Percentiles rank a stretch among this genome's conserved stretches.
phyloP scores from a whole-genome alignment of 1,140 invertebrate genomes.

The Bombus cullumanus region DNA sequence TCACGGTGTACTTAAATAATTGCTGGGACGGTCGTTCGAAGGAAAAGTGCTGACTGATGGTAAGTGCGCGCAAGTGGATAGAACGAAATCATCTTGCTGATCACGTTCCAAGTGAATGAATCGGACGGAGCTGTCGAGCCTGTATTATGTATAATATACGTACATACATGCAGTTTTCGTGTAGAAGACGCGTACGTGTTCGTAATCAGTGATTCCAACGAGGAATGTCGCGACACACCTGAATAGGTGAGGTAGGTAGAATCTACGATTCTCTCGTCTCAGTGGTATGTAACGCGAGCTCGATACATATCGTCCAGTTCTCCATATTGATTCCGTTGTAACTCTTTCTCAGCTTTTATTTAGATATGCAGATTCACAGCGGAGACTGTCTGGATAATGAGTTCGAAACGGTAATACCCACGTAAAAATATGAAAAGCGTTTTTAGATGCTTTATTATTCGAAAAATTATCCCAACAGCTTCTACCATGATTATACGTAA shows the following conservation, averaged over 20 bases:
- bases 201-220: conserved; percentile 15
- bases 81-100: conserved; percentile 39
- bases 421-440: too few species aligned
- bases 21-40: neutral
- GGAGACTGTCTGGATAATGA: too few species aligned
- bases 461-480: too few species aligned
- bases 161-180: conserved; percentile 23
- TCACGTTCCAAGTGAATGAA: conserved; percentile 31
- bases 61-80: neutral
- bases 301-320: too few species aligned
- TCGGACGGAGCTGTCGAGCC: conserved; percentile 16
- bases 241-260: neutral
- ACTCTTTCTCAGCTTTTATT: too few species aligned
- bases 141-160: too few species aligned
- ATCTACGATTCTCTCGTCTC: conserved; percentile 47
- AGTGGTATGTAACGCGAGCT: neutral
- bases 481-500: too few species aligned
- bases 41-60: neutral
- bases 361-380: too few species aligned
- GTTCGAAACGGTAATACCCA: too few species aligned
- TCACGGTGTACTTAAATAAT: neutral
- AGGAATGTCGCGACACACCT: conserved; percentile 50
- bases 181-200: conserved; percentile 38
- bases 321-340: too few species aligned
- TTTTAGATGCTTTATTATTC: too few species aligned